A percentile compares a stretch with the other conserved stretches of the same genome.
phyloP scores from a whole-genome alignment of 2,113 vertebrate genomes.

The Rissa tridactyla region DNA sequence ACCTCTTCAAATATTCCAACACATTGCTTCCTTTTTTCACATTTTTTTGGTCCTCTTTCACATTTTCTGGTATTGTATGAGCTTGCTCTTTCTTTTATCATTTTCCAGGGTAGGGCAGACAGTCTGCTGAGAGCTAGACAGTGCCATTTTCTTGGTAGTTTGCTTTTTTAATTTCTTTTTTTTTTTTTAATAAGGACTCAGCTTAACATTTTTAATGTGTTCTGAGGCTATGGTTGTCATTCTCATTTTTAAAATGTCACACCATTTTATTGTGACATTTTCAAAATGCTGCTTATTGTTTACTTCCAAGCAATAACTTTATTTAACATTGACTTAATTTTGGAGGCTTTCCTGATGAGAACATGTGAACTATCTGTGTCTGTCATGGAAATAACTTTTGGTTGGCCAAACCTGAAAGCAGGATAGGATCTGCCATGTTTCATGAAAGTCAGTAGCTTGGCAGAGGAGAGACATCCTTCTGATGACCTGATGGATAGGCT shows the following conservation, averaged over 20 bases:
- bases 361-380: not conserved
- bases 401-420: not conserved
- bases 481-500: not conserved
- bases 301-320: not conserved
- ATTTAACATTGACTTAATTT: not conserved
- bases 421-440: not conserved
- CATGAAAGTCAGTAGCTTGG: not conserved
- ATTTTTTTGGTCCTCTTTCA: not conserved
- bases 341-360: not conserved
- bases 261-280: not conserved
- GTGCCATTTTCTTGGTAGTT: not conserved
- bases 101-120: not conserved
- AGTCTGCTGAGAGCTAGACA: not conserved
- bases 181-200: not conserved
- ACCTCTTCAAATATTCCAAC: not conserved
- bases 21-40: not conserved
- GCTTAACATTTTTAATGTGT: not conserved
- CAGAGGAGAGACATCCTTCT: not conserved
- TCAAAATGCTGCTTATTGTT: not conserved
- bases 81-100: not conserved
- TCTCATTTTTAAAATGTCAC: not conserved
- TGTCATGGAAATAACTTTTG: not conserved
- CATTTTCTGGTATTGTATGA: not conserved
- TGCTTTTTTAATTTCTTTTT: not conserved
- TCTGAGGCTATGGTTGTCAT: not conserved